Evolutionary conservation across 23 tunicate genomes (phyloP).

Genomic region (Trididemnum miniatum): DNA sequence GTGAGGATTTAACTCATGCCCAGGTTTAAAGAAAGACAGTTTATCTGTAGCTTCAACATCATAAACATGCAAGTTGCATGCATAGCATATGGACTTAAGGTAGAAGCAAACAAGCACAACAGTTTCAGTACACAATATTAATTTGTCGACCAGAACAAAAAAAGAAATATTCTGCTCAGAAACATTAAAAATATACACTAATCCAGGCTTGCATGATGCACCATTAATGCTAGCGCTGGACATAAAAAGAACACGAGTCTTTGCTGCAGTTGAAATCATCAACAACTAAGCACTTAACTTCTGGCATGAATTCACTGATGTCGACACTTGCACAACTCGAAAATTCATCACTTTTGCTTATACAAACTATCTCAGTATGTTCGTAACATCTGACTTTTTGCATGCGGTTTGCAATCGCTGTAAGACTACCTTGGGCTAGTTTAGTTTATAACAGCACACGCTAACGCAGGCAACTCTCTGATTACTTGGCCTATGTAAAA

Average conservation of each 20-base stretch:
- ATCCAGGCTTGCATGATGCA: not conserved
- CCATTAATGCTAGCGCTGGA: not conserved
- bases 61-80: constrained; percentile 11
- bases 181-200: constrained; percentile 24
- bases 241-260: not conserved
- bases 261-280: not conserved
- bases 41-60: constrained; percentile 4
- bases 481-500: too few species aligned
- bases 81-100: not conserved
- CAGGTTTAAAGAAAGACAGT: constrained; percentile 17
- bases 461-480: too few species aligned
- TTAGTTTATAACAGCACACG: too few species aligned
- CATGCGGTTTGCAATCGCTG: constrained; percentile 2
- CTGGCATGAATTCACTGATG: not conserved
- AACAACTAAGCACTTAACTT: too few species aligned
- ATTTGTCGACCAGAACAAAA: not conserved
- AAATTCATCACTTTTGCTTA: not conserved
- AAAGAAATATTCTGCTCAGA: constrained; percentile 1
- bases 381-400: constrained; percentile 2
- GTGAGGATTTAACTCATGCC: constrained; percentile 8
- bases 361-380: not conserved
- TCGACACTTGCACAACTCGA: not conserved
- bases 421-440: too few species aligned
- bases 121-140: not conserved
- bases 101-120: not conserved